Conservation (phyloP, 2,888 invertebrate species). For the Polietes domitor region DNA sequence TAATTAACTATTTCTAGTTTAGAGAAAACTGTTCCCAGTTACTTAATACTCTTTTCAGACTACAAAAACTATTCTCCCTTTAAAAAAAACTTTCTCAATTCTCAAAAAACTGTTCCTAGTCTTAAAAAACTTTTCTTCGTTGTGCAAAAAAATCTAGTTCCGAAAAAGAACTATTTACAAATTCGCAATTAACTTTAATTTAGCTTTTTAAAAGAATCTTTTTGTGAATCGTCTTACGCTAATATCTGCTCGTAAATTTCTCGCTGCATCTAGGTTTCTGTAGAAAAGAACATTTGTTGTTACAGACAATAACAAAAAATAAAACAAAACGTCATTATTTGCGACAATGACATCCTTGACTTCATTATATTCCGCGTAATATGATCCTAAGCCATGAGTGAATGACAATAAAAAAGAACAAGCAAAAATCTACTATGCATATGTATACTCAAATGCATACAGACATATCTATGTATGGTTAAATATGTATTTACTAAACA, state of each 20-base stretch:
- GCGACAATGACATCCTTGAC: conserved; percentile 78
- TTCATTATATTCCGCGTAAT: conserved; percentile 75
- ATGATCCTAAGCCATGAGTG: conserved; percentile 56
- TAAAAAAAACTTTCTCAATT: no score
- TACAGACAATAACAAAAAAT: background rate
- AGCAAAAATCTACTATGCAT: background rate
- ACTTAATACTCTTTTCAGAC: no score
- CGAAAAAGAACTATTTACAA: no score
- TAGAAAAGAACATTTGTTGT: background rate
- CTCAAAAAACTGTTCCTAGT: no score
- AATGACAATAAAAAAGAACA: conserved; percentile 30
- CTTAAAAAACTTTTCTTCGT: no score
- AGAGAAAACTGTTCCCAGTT: no score
- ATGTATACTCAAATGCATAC: background rate
- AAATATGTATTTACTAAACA: no score
- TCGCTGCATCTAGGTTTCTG: background rate
- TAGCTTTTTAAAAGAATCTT: no score
- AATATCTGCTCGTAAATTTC: background rate
- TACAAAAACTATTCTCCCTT: no score
- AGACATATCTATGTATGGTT: background rate
- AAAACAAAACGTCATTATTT: conserved; percentile 64
- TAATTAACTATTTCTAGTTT: background rate
- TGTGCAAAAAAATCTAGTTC: no score
- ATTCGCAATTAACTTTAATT: no score
- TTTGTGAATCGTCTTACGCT: background rate